phyloP scores from a whole-genome alignment of 2,888 invertebrate species.

The Crocallis elinguaria region DNA sequence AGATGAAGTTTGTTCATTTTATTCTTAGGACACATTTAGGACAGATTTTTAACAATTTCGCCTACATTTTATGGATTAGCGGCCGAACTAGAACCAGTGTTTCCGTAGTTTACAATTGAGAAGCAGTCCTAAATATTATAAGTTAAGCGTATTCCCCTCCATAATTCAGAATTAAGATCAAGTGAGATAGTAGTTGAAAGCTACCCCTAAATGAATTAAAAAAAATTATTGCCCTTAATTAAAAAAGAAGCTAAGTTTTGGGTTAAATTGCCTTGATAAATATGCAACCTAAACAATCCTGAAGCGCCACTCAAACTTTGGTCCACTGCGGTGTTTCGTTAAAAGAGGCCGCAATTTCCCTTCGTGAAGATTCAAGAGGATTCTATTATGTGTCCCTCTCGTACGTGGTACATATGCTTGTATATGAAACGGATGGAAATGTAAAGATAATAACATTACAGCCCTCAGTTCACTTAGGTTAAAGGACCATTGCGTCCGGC shows the following conservation, averaged over 20 bases:
- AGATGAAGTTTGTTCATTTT: too few relatives aligned
- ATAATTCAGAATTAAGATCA: too few relatives aligned
- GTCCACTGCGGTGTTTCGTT: conserved; percentile 42
- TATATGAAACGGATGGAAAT: conserved; percentile 50
- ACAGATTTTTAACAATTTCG: too few relatives aligned
- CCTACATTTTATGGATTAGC: too few relatives aligned
- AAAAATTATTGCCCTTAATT: too few relatives aligned
- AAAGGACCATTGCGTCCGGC: conserved; percentile 36
- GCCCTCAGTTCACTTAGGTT: conserved; percentile 40
- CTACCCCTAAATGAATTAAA: too few relatives aligned
- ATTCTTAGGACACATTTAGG: too few relatives aligned
- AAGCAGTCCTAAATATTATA: too few relatives aligned
- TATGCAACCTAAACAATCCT: conserved; percentile 19
- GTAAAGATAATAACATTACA: conserved; percentile 56
- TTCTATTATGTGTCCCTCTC: conserved; percentile 49
- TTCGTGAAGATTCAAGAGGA: conserved; percentile 50
- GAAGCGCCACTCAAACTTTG: conserved; percentile 31
- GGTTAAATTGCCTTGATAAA: conserved; percentile 6
- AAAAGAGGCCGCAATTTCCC: conserved; percentile 54
- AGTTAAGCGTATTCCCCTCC: too few relatives aligned
- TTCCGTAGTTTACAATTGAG: too few relatives aligned
- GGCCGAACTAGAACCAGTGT: too few relatives aligned
- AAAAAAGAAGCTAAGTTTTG: neutral
- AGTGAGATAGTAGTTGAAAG: too few relatives aligned
- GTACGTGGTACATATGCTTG: conserved; percentile 33